phyloP scores from a whole-genome alignment of 2,113 vertebrate species.

The Coreoperca whiteheadi region DNA sequence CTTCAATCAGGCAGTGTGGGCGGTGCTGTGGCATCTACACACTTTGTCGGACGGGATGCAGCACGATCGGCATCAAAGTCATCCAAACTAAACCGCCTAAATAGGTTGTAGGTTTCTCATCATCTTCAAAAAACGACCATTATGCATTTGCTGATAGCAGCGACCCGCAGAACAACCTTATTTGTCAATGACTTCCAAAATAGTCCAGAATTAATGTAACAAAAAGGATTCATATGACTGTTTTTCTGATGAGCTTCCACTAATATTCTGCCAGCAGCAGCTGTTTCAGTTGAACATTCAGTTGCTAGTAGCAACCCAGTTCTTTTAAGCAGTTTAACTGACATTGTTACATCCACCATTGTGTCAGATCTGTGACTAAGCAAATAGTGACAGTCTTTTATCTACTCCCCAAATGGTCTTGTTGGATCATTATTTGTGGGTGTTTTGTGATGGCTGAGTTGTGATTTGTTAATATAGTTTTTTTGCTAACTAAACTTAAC shows the following conservation, averaged over 20 bases:
- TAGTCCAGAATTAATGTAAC: too few relatives aligned
- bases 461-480: background rate
- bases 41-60: constrained; percentile 26
- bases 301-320: background rate
- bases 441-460: background rate
- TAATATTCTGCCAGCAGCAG: background rate
- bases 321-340: background rate
- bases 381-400: too few relatives aligned
- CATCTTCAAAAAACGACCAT: background rate
- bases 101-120: background rate
- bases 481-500: background rate
- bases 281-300: background rate
- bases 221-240: background rate
- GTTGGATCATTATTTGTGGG: background rate
- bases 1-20: constrained; percentile 40
- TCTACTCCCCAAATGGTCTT: background rate
- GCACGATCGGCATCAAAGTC: constrained; percentile 2
- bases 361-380: background rate
- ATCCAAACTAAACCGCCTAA: too few relatives aligned
- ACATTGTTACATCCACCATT: background rate
- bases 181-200: background rate
- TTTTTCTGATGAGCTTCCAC: background rate
- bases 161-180: background rate
- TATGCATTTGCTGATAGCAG: background rate
- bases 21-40: background rate